These are phyloP conservation scores for Drosophila aldrichi DNA, from an alignment of 2,888 invertebrate species.

Conservation along the genomic window DNA sequence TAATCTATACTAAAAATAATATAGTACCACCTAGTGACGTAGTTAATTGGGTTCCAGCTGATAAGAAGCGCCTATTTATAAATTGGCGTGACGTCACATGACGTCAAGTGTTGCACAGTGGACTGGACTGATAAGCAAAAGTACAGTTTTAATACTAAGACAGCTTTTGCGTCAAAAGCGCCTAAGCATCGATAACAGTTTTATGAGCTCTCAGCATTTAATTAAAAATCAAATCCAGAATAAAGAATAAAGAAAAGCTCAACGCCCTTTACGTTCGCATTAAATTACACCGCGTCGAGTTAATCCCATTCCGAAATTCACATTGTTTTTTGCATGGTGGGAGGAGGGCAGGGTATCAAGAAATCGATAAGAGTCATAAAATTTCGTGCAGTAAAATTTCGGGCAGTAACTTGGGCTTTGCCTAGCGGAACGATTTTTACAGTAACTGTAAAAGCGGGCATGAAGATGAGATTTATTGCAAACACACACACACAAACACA, in stretches of 20 bases:
- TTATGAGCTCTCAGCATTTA: constrained; percentile 53
- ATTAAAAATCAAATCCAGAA: constrained; percentile 37
- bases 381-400: constrained; percentile 62
- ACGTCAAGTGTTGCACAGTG: constrained; percentile 29
- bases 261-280: constrained; percentile 29
- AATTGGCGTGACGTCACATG: constrained; percentile 47
- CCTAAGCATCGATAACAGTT: constrained; percentile 48
- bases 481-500: constrained; percentile 1
- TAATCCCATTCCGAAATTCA: constrained; percentile 45
- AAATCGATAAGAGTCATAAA: constrained; percentile 70
- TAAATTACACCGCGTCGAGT: constrained; percentile 26
- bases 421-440: constrained; percentile 47
- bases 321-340: constrained; percentile 18
- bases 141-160: constrained; percentile 36
- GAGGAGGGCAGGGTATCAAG: constrained; percentile 9
- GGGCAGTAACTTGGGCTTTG: constrained; percentile 28
- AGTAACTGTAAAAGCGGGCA: constrained; percentile 66
- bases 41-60: constrained; percentile 9
- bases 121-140: constrained; percentile 31
- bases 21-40: constrained; percentile 13
- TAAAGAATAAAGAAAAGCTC: constrained; percentile 17
- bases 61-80: constrained; percentile 9
- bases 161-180: constrained; percentile 18
- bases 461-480: constrained; percentile 49
- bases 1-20: neutral